Evolutionary conservation across 1,140 invertebrate species (phyloP).

Genomic region (Drosophila ercepeae): DNA sequence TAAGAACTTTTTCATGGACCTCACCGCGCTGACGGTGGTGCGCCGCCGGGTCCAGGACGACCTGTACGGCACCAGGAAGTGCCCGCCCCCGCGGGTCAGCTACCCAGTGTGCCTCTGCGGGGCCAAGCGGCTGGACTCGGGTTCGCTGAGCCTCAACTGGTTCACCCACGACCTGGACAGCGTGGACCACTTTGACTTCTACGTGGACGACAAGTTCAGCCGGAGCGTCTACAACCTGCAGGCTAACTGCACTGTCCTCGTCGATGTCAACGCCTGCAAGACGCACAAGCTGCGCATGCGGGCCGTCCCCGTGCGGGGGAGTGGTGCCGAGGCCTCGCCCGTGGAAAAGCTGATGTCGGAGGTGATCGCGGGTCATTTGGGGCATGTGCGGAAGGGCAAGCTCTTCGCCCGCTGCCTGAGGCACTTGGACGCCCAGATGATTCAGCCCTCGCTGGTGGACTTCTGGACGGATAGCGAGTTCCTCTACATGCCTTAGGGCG

Average conservation of each 20-base stretch:
- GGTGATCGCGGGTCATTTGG: conserved; percentile 37
- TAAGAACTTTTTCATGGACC: conserved; percentile 62
- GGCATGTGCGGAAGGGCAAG: conserved; percentile 22
- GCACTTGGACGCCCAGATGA: conserved; percentile 6
- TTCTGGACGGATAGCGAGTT: conserved; percentile 65
- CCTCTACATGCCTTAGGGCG: conserved; percentile 46
- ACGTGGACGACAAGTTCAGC: conserved; percentile 25
- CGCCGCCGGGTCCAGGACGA: conserved; percentile 17
- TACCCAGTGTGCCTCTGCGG: conserved; percentile 46
- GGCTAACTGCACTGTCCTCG: conserved; percentile 31
- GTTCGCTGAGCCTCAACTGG: conserved; percentile 47
- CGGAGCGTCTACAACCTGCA: conserved; percentile 42
- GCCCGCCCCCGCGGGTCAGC: conserved; percentile 16
- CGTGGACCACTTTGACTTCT: conserved; percentile 55
- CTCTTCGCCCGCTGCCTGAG: conserved; percentile 34
- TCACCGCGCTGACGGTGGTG: conserved; percentile 39
- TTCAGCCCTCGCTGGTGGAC: conserved; percentile 30
- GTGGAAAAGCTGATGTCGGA: conserved; percentile 43
- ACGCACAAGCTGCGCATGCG: conserved; percentile 44
- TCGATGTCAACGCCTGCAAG: conserved; percentile 40
- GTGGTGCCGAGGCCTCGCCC: neutral
- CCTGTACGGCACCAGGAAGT: conserved; percentile 18
- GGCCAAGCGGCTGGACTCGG: conserved; percentile 26
- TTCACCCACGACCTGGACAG: conserved; percentile 47
- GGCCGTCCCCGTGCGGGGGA: conserved; percentile 23